Base-by-base conservation (phyloP, 2,113 vertebrate genomes). In the Melanotaenia duboulayi region DNA sequence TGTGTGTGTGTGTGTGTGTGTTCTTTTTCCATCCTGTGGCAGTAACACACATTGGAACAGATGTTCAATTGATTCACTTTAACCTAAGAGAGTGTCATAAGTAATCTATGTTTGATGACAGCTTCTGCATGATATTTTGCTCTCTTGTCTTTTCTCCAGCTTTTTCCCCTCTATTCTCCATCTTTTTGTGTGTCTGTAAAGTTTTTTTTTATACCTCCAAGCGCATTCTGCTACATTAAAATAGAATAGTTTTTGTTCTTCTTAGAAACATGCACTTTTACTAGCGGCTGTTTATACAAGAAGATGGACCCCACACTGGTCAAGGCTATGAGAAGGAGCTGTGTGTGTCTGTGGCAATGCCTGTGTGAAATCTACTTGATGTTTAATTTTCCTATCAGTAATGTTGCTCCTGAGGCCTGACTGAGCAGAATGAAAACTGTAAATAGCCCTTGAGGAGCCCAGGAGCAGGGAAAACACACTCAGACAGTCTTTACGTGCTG, bases 21-120 rank as follows among this genome's bases (percentile, higher is more conserved):
- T 82, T 80, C 69, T 48, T 51, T 73, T 81, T 59, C 52, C 68
- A 69, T 72, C 54, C 42, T 72, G 57, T 78, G 66, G 40, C 75
- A 46, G 22, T 40, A 61, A 80, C 75, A 82, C 65, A 75, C 61
- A 60, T 52, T 9, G 22, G 40, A 88, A 84, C 81, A 90, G 85
- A 90, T 90, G 86, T 86, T 87, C 81, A 65, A 87, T 86, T 90
- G 87, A 89, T 86, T 86, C 25, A 57, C 73, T 74, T 64, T 10
- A 23, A 81, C 70, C 63, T 60, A 57, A 64, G 35, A 69, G 46
- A 70, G 52, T 65, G 77, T 77, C 62, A 65, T 25, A 76, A 81
- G 50, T 86, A 80, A 86, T 85, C 79, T 69, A 46, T 80, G 81
- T 87, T 84, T 85, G 78, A 84, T 85, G 71, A 73, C 57, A 61